Evolutionary conservation across 37 sponge, comb jelly and placozoan genomes (phyloP).

Genomic region (Axinella damicornis): DNA sequence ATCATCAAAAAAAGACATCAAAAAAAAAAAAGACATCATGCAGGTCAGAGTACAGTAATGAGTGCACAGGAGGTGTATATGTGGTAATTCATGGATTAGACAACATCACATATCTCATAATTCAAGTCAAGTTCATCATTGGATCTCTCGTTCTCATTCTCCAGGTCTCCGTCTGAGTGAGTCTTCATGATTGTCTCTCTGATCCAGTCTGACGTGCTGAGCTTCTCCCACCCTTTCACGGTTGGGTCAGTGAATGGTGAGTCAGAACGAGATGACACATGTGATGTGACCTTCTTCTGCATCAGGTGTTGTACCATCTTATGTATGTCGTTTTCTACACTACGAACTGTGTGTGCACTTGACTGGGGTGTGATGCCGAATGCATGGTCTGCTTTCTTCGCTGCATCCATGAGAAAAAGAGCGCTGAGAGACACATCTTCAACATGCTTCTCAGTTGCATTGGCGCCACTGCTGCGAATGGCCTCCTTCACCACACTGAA

Average conservation of each 20-base stretch:
- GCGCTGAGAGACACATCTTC: constrained; percentile 13
- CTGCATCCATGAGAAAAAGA: constrained; percentile 26
- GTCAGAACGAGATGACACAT: too few species aligned
- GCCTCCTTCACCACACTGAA: constrained; percentile 29
- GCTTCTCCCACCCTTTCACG: too few species aligned
- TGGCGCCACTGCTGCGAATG: not conserved
- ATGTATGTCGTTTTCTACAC: not conserved
- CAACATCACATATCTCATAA: constrained; percentile 26
- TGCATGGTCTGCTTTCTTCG: constrained; percentile 12
- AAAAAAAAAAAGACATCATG: too few species aligned
- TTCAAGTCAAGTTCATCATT: not conserved
- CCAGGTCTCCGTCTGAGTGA: too few species aligned
- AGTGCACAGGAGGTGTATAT: too few species aligned
- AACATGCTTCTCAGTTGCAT: constrained; percentile 5
- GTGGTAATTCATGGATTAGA: too few species aligned
- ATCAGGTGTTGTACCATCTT: not conserved
- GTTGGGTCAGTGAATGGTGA: too few species aligned
- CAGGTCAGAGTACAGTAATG: too few species aligned
- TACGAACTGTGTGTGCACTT: not conserved
- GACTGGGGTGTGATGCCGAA: not conserved
- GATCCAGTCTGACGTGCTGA: too few species aligned
- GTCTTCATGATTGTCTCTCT: too few species aligned
- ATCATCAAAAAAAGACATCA: too few species aligned
- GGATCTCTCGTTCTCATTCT: too few species aligned
- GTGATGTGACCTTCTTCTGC: not conserved